These are phyloP conservation scores for Coenobita brevimanus DNA, from an alignment of 1,140 invertebrate genomes.

Conservation along the genomic window DNA sequence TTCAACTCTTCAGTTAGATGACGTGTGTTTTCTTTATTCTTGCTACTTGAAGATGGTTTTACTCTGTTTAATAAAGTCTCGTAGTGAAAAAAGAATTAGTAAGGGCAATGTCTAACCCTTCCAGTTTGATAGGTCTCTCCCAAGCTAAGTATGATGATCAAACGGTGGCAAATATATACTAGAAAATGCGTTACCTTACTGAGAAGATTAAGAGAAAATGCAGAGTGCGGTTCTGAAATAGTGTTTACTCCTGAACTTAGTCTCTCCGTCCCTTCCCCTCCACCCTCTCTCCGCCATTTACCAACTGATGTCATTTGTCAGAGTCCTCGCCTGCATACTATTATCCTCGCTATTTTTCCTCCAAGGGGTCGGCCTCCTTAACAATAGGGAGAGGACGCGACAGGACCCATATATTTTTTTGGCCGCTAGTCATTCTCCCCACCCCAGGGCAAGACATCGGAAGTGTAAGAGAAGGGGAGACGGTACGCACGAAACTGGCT, in stretches of 20 bases:
- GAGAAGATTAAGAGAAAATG: no score
- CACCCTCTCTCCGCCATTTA: not conserved
- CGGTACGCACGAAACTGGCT: slow-evolving; percentile 40
- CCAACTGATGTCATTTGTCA: slow-evolving; percentile 47
- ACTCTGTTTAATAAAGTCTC: no score
- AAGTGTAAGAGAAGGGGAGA: slow-evolving; percentile 15
- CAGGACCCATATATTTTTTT: not conserved
- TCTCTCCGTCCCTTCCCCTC: slow-evolving; percentile 20
- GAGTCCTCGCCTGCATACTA: slow-evolving; percentile 28
- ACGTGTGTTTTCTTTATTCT: no score
- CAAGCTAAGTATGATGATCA: no score
- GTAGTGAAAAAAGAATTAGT: no score
- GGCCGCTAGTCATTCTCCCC: not conserved
- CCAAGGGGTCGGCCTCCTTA: not conserved
- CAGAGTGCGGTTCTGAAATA: no score
- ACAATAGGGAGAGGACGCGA: slow-evolving; percentile 21
- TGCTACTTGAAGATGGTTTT: no score
- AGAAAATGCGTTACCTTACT: no score
- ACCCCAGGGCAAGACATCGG: slow-evolving; percentile 35
- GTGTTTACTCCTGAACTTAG: not conserved
- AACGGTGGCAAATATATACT: no score
- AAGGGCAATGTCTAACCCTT: no score
- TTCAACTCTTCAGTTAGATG: no score
- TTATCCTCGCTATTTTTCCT: slow-evolving; percentile 22
- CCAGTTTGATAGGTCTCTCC: no score